Conservation (phyloP, 1,140 invertebrate genomes). For the Drosophila guanche region DNA sequence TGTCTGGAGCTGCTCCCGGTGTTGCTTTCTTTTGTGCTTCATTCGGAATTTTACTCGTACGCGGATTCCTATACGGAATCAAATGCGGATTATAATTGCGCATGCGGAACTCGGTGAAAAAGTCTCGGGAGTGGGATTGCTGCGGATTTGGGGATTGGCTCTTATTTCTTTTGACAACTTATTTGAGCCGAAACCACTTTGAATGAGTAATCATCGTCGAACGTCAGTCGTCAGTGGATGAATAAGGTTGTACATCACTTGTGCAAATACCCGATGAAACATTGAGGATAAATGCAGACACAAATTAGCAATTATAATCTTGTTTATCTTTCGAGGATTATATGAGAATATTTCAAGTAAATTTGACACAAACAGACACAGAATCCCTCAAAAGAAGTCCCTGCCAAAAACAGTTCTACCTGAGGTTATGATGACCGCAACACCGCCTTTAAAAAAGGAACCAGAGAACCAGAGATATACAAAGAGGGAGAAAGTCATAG, state of each 20-base stretch:
- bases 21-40: constrained; percentile 64
- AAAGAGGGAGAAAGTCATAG: constrained; percentile 63
- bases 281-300: constrained; percentile 13
- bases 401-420: constrained; percentile 39
- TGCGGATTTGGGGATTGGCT: too few relatives aligned
- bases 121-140: constrained; percentile 11
- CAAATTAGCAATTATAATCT: constrained; percentile 35
- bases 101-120: constrained; percentile 54
- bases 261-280: constrained; percentile 28
- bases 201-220: constrained; percentile 27
- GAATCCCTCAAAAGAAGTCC: background rate
- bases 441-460: constrained; percentile 48
- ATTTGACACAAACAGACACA: constrained; percentile 22
- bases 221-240: constrained; percentile 5
- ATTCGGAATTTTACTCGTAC: constrained; percentile 4
- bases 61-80: constrained; percentile 1
- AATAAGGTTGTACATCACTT: constrained; percentile 34
- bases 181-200: constrained; percentile 6
- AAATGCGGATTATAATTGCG: constrained; percentile 19
- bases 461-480: background rate
- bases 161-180: constrained; percentile 20
- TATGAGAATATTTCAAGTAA: constrained; percentile 21
- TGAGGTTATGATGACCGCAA: constrained; percentile 62
- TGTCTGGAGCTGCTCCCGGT: constrained; percentile 35
- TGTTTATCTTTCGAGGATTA: constrained; percentile 38